A percentile compares a stretch with the other conserved stretches of the same genome.
Conservation (phyloP, 2,888 invertebrate genomes). For the Troilus luridus region DNA sequence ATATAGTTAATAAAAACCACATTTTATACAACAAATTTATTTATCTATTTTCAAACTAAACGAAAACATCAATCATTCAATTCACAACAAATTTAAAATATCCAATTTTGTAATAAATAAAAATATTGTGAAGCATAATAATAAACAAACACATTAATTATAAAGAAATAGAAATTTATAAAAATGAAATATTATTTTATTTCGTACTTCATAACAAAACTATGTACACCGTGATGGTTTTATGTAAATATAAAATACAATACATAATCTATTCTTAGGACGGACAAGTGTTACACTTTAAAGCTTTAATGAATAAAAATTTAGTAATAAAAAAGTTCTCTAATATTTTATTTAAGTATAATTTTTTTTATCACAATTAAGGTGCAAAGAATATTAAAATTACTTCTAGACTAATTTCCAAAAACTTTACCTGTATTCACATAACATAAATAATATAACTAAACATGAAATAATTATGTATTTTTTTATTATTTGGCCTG, state of each 20-base stretch:
- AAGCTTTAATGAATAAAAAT: conserved; percentile 6
- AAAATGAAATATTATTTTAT: neutral
- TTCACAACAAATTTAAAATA: neutral
- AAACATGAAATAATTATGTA: no score
- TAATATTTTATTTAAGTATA: neutral
- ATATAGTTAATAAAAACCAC: neutral
- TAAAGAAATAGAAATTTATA: neutral
- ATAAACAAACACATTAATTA: neutral
- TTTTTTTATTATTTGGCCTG: no score
- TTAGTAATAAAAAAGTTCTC: neutral
- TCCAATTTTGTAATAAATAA: neutral
- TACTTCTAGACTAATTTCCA: neutral
- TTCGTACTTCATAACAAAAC: neutral
- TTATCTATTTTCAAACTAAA: neutral
- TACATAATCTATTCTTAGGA: neutral
- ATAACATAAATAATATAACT: no score
- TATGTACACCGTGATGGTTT: neutral
- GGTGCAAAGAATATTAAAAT: neutral
- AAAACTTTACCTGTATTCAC: no score
- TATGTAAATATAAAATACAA: conserved; percentile 8
- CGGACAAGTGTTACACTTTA: neutral
- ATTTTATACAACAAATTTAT: neutral
- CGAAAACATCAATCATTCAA: neutral
- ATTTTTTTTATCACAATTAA: neutral
- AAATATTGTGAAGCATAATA: neutral